A percentile compares a stretch with the other conserved stretches of the same genome.
Conservation (phyloP, 1,140 invertebrate genomes). For the Macrotrachela quadricornifera region DNA sequence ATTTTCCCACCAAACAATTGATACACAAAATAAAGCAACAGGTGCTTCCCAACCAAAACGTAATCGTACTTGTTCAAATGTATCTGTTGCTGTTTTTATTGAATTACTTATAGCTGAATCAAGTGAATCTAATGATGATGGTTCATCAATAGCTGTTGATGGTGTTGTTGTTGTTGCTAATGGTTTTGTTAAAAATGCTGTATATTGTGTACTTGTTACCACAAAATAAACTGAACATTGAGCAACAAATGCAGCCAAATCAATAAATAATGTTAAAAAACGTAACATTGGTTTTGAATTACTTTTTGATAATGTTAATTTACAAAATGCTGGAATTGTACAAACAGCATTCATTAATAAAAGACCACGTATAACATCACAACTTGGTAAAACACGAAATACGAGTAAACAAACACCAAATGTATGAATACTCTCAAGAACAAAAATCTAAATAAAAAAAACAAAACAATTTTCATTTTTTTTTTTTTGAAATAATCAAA, state of each 20-base stretch:
- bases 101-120: no score
- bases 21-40: conserved; percentile 19
- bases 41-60: conserved; percentile 9
- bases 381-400: conserved; percentile 20
- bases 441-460: conserved; percentile 17
- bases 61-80: no score
- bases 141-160: not conserved
- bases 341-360: conserved; percentile 18
- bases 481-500: not conserved
- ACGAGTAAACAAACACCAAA: conserved; percentile 20
- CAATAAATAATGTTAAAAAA: conserved; percentile 8
- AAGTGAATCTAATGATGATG: no score
- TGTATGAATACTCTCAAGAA: conserved; percentile 20
- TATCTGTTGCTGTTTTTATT: no score
- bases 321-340: conserved; percentile 19
- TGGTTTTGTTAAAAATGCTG: conserved; percentile 5
- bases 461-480: not conserved
- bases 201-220: conserved; percentile 7
- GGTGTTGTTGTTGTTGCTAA: not conserved
- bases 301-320: conserved; percentile 15
- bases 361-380: conserved; percentile 19
- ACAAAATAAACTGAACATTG: conserved; percentile 12
- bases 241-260: conserved; percentile 10
- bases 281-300: conserved; percentile 13
- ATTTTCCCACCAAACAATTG: conserved; percentile 26